These are phyloP conservation scores for Physocephala rufipes DNA, from an alignment of 2,888 invertebrate genomes.

Conservation along the genomic window DNA sequence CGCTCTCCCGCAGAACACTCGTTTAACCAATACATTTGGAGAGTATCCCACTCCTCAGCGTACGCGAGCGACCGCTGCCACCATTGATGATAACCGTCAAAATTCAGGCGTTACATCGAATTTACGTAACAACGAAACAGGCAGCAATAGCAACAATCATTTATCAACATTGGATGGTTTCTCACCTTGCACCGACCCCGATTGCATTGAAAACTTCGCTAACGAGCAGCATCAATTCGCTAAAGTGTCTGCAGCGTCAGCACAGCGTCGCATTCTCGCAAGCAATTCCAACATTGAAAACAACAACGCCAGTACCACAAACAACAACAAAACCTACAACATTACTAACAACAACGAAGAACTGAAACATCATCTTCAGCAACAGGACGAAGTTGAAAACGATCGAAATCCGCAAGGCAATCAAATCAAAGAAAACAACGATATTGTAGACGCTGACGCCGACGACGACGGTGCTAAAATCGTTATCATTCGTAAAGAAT, in stretches of 20 bases:
- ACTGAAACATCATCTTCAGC: slow-evolving; percentile 30
- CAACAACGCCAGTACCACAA: slow-evolving; percentile 39
- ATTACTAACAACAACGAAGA: slow-evolving; percentile 42
- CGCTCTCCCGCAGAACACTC: slow-evolving; percentile 52
- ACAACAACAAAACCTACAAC: slow-evolving; percentile 42
- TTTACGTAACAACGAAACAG: slow-evolving; percentile 46
- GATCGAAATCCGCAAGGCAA: neutral
- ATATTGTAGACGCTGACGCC: slow-evolving; percentile 42
- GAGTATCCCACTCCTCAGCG: slow-evolving; percentile 53
- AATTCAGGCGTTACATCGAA: slow-evolving; percentile 50
- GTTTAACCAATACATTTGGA: slow-evolving; percentile 53
- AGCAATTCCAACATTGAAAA: slow-evolving; percentile 25
- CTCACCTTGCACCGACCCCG: slow-evolving; percentile 58
- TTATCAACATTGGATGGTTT: slow-evolving; percentile 59
- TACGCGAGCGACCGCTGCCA: slow-evolving; percentile 50
- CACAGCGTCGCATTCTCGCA: neutral
- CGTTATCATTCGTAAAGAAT: slow-evolving; percentile 54
- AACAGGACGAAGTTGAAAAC: slow-evolving; percentile 13
- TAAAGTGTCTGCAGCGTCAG: neutral
- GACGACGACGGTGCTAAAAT: slow-evolving; percentile 45
- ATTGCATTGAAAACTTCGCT: slow-evolving; percentile 55
- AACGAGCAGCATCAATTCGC: slow-evolving; percentile 29
- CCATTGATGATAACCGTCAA: slow-evolving; percentile 32
- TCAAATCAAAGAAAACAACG: slow-evolving; percentile 40
- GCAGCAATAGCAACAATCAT: slow-evolving; percentile 53